Base-by-base conservation (phyloP, 1,140 invertebrate genomes). In the Zaprionus ornatus region DNA sequence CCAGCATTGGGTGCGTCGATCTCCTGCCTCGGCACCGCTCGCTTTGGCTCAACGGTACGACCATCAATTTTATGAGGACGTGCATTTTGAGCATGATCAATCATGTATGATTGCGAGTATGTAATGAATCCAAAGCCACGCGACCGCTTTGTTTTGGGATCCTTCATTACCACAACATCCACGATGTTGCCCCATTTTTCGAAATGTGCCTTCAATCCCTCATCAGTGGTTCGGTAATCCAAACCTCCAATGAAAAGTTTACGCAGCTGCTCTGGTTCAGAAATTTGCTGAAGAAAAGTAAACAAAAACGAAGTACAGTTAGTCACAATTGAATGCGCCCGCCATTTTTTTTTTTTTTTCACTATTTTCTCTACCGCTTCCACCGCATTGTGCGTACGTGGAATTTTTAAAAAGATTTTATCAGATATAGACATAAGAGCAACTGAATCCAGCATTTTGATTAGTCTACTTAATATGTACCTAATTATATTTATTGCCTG, bases 121-220 rank as follows among this genome's bases (percentile, higher is more conserved):
- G 98, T 99, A 27, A 99, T 98, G 91, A 99, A 99, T 15, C 98
- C 98, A 94, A 99, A 99, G 1, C 98, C 98, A 81, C 98, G 94
- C 0, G 98, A 99, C 69, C 96, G 93, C 83, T 97, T 97, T 1
- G 98, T 99, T 83, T 98, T 96, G 0, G 98, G 97, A 93, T 99
- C 99, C 91, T 98, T 98, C 98, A 99, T 99, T 0, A 99, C 99
- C 12, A 99, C 98, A 55, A 98, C 98, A 93, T 99, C 99, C 0
- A 98, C 97, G 80, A 99, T 98, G 91, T 99, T 98, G 23, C 99
- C 99, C 97, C 97, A 99, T 95, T 99, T 96, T 90, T 97, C 97
- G 93, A 99, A 99, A 93, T 99, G 98, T 68, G 96, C 96, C 91
- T 98, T 98, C 4, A 99, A 92, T 13, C 97, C 97, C 40, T 98